Base-by-base conservation (phyloP, 2,797 vertebrate genomes). In the Malacoraja senta region DNA sequence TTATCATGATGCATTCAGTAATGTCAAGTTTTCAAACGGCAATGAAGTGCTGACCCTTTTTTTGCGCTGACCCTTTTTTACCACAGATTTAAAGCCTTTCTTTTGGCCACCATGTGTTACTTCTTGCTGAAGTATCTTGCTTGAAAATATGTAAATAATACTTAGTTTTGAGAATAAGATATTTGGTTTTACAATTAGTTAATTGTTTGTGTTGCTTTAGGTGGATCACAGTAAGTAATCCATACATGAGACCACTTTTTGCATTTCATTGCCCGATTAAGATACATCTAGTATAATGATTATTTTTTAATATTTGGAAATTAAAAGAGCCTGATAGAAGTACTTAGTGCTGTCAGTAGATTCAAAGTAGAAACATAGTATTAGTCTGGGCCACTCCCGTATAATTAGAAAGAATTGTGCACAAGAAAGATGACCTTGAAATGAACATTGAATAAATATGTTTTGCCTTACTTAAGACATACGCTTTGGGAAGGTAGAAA, bases 371-470 rank as follows among this genome's bases (percentile, higher is more conserved):
- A 88, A 68, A 68, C 61, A 65, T 35, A 1, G 13, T 35, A 32
- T 88, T 88, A 8, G 15, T 35, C 83, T 88, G 61, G 84, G 29
- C 84, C 19, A 65, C 17, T 65, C 53, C 61, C 9, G 35, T 63
- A 68, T 88, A 63, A 21, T 65, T 88, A 88, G 83, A 88, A 88
- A 65, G n/a, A 88, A 88, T 88, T 88, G 61, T 88, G 84, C 84
- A 88, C 84, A 32, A 88, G 84, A 88, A 88, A 88, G 84, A 88
- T 88, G 63, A 21, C n/a, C 15, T 88, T 63, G 61, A 88, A 35
- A 68, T 88, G 84, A 68, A 88, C n/a, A 65, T 65, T 65, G 61
- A 68, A 9, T 88, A 68, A 68, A 19, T 15, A 88, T 88, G 17
- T 88, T 86, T 88, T 68, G 84, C n/a, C 61, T 65, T 65, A n/a